These are phyloP conservation scores for Eriocheir sinensis DNA, from an alignment of 1,140 invertebrate species.

Conservation along the genomic window DNA sequence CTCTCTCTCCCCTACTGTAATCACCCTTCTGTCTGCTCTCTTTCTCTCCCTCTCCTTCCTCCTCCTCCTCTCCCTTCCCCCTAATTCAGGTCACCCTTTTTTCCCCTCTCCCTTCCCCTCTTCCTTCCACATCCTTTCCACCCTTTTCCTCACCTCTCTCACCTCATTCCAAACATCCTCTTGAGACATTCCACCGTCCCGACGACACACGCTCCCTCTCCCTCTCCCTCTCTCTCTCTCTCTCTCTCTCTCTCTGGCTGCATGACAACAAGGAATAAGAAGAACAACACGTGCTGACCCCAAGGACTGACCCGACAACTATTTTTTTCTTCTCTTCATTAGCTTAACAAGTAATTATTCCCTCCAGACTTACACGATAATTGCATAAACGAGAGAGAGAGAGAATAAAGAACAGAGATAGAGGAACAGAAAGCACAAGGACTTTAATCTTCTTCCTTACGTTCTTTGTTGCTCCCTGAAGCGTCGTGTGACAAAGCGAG, in stretches of 20 bases:
- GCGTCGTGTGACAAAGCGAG: constrained; percentile 10
- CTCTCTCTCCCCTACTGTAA: background rate
- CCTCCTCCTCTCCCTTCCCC: background rate
- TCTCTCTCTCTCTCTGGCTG: constrained; percentile 27
- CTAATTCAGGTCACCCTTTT: no score
- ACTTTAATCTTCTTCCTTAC: constrained; percentile 1
- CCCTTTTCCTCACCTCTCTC: background rate
- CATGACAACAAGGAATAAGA: background rate
- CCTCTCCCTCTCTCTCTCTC: constrained; percentile 12
- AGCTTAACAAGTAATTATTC: background rate
- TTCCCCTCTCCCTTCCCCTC: background rate
- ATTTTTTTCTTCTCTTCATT: background rate
- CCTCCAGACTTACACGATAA: background rate
- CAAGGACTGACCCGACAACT: background rate
- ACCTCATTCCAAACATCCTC: background rate
- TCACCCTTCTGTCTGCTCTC: background rate
- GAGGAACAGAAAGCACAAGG: background rate
- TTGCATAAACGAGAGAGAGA: no score
- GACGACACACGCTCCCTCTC: background rate
- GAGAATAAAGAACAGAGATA: no score
- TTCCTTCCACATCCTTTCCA: background rate
- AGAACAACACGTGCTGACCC: background rate
- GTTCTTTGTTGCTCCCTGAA: no score
- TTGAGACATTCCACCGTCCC: background rate
- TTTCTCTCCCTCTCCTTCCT: background rate